Percentiles rank a stretch among this genome's conserved stretches.
Evolutionary conservation across 2,888 invertebrate genomes (phyloP).

Genomic region (Eugnorisma glareosa): DNA sequence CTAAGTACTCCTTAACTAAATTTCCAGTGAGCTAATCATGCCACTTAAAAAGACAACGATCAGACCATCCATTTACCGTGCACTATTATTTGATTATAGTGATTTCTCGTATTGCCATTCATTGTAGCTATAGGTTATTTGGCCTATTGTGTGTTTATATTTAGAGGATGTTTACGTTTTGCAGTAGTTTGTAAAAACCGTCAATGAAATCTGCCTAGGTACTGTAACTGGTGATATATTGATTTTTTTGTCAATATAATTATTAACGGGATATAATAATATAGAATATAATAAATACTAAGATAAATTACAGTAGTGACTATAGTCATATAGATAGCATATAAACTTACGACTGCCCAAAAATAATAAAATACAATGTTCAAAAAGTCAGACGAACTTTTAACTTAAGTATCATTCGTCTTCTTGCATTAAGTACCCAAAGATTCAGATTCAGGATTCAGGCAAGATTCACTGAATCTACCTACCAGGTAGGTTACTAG

Average conservation of each 20-base stretch:
- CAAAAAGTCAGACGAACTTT: background rate
- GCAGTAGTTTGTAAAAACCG: background rate
- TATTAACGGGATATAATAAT: background rate
- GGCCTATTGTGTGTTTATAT: background rate
- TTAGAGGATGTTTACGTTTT: slow-evolving; percentile 22
- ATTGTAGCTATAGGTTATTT: slow-evolving; percentile 31
- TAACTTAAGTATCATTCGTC: background rate
- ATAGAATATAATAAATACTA: too few species aligned
- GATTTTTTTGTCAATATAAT: background rate
- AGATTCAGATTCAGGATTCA: too few species aligned
- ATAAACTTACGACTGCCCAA: too few species aligned
- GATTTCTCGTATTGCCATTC: background rate
- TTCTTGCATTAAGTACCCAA: background rate
- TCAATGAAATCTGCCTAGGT: background rate
- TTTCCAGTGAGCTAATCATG: background rate
- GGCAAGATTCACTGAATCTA: too few species aligned
- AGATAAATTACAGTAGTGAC: background rate
- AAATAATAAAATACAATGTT: background rate
- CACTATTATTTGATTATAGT: slow-evolving; percentile 4
- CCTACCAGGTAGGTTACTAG: background rate
- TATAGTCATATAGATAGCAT: too few species aligned
- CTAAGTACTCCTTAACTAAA: background rate
- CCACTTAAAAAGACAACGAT: slow-evolving; percentile 17
- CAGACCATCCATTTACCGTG: slow-evolving; percentile 25
- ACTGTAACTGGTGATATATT: background rate